Evolutionary conservation across 1,140 invertebrate genomes (phyloP), one percentile per base, ranked within the genome.

Genomic region (Dendroctonus valens): DNA sequence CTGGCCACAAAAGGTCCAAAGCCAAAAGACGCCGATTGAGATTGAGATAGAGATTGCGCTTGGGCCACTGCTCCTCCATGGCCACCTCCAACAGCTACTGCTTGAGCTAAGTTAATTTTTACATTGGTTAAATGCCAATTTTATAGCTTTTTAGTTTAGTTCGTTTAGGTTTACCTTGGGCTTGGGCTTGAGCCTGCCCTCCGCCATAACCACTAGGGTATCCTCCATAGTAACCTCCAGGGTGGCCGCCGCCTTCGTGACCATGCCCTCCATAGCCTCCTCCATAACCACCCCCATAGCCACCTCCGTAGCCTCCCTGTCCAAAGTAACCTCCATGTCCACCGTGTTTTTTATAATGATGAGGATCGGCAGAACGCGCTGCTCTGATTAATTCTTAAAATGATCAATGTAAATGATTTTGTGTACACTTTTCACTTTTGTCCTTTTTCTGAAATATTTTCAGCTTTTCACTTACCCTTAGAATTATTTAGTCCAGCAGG

Each of bases 1-100:
- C 6, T 50, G 5, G 59, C 59, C 4, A 48, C 49, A 51, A 61
- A 61, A 38, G 59, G 59, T 11, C 59, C 59, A 40, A 61, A 61
- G 4, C 59, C 59, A 50, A 61, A 61, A 11, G 59, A 50, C 7
- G 59, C 46, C 8, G 59, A 61, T 50, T 61, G 59, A 49, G 59
- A 15, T 51, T 61, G 59, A 50, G 59, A 15, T 51, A 49, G 59
- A 50, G 59, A 9, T 41, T 61, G 59, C 5, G 59, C 11, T 46
- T 46, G 40, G 0, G 57, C 57, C n/a, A n/a, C 7, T n/a, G 57
- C 40, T 15, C 41, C 57, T 46, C 57, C 57, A 59, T 59, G 37
- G 7, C 57, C 57, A 14, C 57, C 57, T 44, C 12, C 57, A 55
- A 52, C 37, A 9, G 53, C 53, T 40, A 0, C 41, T 2, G 57